Evolutionary conservation across 2,113 vertebrate species (phyloP), one percentile per base, ranked within the genome.

Genomic region (Taxidea taxus): DNA sequence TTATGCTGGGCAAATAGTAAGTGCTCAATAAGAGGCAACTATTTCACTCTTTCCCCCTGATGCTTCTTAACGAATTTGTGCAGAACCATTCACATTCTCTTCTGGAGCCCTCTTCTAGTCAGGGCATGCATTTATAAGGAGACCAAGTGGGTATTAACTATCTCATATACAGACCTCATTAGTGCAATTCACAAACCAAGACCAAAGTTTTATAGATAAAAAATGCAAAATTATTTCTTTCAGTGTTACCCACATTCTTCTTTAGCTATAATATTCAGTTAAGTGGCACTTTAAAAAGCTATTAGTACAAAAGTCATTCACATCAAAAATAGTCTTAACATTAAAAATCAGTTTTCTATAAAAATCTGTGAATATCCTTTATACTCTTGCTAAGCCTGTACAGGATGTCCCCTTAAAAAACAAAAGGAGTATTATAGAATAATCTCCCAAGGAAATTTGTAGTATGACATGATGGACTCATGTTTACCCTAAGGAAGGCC

Each of bases 331-430:
- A 89, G 39, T 84, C 66, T 95, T 92, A 93, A 87, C 37, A 49
- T 97, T 95, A 97, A 96, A 98, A 96, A 87, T 96, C 70, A 86
- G 80, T 92, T 96, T 97, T 97, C 66, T 94, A 60, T 75, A 96
- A 87, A 97, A 96, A 80, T 44, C 39, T 95, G 68, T 92, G 95
- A 88, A 54, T 85, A 68, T 88, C 25, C 15, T 81, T 85, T 78
- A 77, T 58, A 20, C 21, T 87, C 3, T 92, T 83, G 44, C 31
- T 78, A 66, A 87, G 64, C 34, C 39, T 68, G 2, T 54, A 16
- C 82, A 64, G 31, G 75, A 31, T 93, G 47, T 66, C 34, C 4
- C 64, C 51, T 97, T 94, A 80, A 95, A 96, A 62, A 47, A 20
- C 10, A 95, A 94, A 91, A 64, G 84, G 25, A 47, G 2, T 68